Base-by-base conservation (phyloP, 2,113 vertebrate genomes). In the Leucoraja erinaceus region DNA sequence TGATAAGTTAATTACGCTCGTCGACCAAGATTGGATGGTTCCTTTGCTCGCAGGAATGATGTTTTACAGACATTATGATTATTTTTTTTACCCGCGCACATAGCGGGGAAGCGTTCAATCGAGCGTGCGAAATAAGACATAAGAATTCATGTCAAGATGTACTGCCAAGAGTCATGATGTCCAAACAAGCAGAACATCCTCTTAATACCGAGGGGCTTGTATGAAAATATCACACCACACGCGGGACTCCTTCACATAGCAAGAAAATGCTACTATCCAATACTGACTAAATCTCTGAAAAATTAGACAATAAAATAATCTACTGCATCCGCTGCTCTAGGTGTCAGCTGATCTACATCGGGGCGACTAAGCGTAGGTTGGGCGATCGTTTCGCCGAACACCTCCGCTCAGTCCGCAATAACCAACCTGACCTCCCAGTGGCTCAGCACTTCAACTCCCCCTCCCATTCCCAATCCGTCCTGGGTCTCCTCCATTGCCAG, bases 221-320 rank as follows among this genome's bases (percentile, higher is more conserved):
- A 88, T 66, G 59, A 88, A 63, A 88, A 88, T 88, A 63, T 88
- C 59, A 66, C 14, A 88, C 59, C 31, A 59, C 83, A 63, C 59
- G 14, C 18, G 14, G 63, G 59, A n/a, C 59, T 66, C 61, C 59
- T 12, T 5, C 59, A 31, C 14, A 31, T 18, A 63, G 63, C 11
- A 5, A 33, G 83, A 16, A 66, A 18, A 12, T 63, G 59, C 79
- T 22, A 56, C 56, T 9, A 83, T 7, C 25, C 47, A 83, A 56
- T 22, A 83, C 47, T 83, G 79, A 83, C 20, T 56, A 56, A 81
- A 54, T 20, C 78, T 54, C 78, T 10, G 54, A 22, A 54, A 54
- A 9, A n/a, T n/a, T n/a, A n/a, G n/a, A n/a, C n/a, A n/a, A n/a
- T n/a, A n/a, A n/a, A n/a, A n/a, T n/a, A n/a, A n/a, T n/a, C n/a